Evolutionary conservation across 2,888 invertebrate species (phyloP), one percentile per base, ranked within the genome.

Genomic region (Neoscelio sp.): DNA sequence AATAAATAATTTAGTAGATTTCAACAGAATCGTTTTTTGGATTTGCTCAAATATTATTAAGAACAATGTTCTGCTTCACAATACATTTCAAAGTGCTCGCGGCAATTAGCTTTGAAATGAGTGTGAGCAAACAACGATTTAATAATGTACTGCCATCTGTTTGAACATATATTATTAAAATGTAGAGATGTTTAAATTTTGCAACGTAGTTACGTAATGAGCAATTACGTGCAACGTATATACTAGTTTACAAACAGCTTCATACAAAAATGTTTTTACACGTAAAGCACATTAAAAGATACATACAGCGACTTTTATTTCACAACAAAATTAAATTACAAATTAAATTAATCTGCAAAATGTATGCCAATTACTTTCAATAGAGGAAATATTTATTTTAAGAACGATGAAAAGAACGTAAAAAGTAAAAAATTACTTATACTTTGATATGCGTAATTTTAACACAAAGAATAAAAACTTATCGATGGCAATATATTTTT

Each of bases 21-120:
- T n/a, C n/a, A n/a, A 40, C 46, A 38, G 38, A 70, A 70, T 50
- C 42, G 52, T 44, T 62, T 62, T 62, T 62, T 35, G 33, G n/a
- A n/a, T n/a, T n/a, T 62, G 35, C 54, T 73, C 54, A 73, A 73
- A 73, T 73, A 73, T 64, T 64, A 73, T 50, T 60, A 46, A 17
- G 64, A 64, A 73, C 54, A 64, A 46, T 54, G 58, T 64, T 64
- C 38, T 18, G 3, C 54, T 62, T 1, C 1, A 40, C 17, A 73
- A 64, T 56, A 64, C 40, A 23, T 73, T 73, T 64, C 46, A 38
- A 64, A 64, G 46, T 48, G 54, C 54, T 73, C n/a, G 56, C 26
- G 46, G 64, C 52, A 64, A 73, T 73, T 62, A 71, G 54, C 71
- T 54, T 42, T 26, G 52, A 52, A 71, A 71, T 33, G 60, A 71